A percentile compares a stretch with the other conserved stretches of the same genome.
phyloP scores from a whole-genome alignment of 2,797 vertebrate genomes.

The Ambastaia sidthimunki region DNA sequence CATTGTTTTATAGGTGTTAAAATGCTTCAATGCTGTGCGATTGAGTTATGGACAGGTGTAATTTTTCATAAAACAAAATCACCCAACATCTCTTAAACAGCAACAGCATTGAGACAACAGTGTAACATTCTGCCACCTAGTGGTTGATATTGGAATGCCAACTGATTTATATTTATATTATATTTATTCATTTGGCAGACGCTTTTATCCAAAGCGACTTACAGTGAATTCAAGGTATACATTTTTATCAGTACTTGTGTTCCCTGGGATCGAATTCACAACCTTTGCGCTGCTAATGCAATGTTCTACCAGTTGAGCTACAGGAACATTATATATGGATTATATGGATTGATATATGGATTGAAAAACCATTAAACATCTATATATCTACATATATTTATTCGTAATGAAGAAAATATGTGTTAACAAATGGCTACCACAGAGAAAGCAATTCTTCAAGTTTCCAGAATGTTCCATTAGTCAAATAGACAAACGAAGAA shows the following conservation, averaged over 20 bases:
- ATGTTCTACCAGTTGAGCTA: too few relatives aligned
- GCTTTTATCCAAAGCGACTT: too few relatives aligned
- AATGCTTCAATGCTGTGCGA: too few relatives aligned
- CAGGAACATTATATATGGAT: too few relatives aligned
- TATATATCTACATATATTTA: slow-evolving; percentile 15
- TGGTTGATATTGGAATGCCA: slow-evolving; percentile 13
- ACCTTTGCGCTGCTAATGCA: too few relatives aligned
- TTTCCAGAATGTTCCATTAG: not conserved
- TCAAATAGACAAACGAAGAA: not conserved
- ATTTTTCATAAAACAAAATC: not conserved
- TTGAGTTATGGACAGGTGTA: too few relatives aligned
- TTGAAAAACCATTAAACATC: not conserved
- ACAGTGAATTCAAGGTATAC: too few relatives aligned
- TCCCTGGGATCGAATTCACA: too few relatives aligned
- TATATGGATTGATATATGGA: not conserved
- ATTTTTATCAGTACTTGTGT: too few relatives aligned
- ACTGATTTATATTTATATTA: too few relatives aligned
- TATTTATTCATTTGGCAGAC: too few relatives aligned
- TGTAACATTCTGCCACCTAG: slow-evolving; percentile 44
- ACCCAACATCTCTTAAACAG: not conserved
- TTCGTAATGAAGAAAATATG: not conserved
- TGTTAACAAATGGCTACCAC: not conserved
- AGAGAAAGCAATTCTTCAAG: not conserved
- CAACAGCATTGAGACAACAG: not conserved
- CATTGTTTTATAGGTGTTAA: too few relatives aligned